Percentiles rank a stretch among this genome's conserved stretches.
Evolutionary conservation across 1,140 invertebrate genomes (phyloP).

Genomic region (Hyles euphorbiae): DNA sequence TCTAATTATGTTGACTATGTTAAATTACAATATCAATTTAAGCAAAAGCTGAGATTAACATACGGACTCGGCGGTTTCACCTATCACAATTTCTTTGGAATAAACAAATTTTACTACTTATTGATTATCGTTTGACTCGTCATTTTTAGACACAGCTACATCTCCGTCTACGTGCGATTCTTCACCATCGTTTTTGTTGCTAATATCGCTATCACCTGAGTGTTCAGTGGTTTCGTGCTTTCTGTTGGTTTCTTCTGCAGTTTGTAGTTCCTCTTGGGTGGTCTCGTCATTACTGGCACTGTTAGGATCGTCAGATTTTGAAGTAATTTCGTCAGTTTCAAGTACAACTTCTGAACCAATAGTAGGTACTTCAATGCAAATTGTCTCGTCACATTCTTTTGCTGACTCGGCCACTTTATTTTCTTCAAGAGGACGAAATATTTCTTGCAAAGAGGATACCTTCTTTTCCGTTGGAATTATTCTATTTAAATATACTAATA

Average conservation of each 20-base stretch:
- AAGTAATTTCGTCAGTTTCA: slow-evolving; percentile 35
- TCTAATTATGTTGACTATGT: slow-evolving; percentile 55
- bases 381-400: slow-evolving; percentile 62
- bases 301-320: slow-evolving; percentile 28
- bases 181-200: slow-evolving; percentile 9
- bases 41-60: slow-evolving; percentile 62
- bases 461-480: slow-evolving; percentile 67
- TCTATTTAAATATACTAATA: slow-evolving; percentile 70
- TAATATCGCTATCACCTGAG: slow-evolving; percentile 17
- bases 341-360: slow-evolving; percentile 39
- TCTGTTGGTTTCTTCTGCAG: slow-evolving; percentile 24
- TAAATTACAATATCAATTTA: slow-evolving; percentile 57
- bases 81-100: slow-evolving; percentile 67
- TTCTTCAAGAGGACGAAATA: slow-evolving; percentile 64
- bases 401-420: slow-evolving; percentile 62
- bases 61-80: slow-evolving; percentile 46
- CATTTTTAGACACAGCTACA: slow-evolving; percentile 17
- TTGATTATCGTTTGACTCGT: slow-evolving; percentile 30
- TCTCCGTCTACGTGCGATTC: slow-evolving; percentile 15
- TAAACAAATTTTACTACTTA: slow-evolving; percentile 38
- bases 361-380: slow-evolving; percentile 60
- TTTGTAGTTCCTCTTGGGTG: slow-evolving; percentile 31
- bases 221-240: slow-evolving; percentile 1
- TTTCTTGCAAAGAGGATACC: slow-evolving; percentile 65
- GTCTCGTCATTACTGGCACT: slow-evolving; percentile 17